Percentiles rank a stretch among this genome's conserved stretches.
phyloP scores from a whole-genome alignment of 2,797 vertebrate species.

The Agapornis canus region DNA sequence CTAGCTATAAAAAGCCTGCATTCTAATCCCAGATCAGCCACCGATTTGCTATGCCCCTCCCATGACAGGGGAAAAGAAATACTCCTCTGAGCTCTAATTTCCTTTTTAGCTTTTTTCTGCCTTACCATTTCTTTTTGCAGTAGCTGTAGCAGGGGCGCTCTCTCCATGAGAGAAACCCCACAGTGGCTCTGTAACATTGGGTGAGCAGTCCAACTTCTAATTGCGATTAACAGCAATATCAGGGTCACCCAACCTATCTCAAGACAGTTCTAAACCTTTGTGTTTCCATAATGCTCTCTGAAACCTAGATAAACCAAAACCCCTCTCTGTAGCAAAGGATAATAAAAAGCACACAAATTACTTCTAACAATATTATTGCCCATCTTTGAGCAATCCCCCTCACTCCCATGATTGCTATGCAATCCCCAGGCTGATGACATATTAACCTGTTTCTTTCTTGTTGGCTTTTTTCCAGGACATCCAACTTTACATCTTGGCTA shows the following conservation, averaged over 20 bases:
- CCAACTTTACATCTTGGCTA: neutral
- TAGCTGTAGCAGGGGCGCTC: neutral
- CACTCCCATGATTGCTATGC: neutral
- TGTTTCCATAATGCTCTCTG: neutral
- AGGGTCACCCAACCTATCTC: neutral
- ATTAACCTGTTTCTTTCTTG: neutral
- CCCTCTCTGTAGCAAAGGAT: neutral
- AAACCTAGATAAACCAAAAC: neutral
- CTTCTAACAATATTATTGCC: neutral
- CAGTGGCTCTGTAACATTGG: fast-evolving
- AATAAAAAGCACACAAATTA: neutral
- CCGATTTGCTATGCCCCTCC: neutral
- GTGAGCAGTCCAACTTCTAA: neutral
- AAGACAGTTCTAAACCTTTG: neutral
- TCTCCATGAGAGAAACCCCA: neutral
- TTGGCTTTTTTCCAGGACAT: neutral
- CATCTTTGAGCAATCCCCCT: neutral
- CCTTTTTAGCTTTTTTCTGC: neutral
- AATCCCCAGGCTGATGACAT: neutral
- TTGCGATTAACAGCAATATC: neutral
- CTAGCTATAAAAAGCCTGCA: neutral
- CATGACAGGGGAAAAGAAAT: neutral
- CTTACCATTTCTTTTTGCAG: neutral
- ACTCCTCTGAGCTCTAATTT: neutral
- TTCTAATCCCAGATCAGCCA: neutral